Conservation (phyloP, 2,888 invertebrate genomes). For the Lasioglossum lativentre region DNA sequence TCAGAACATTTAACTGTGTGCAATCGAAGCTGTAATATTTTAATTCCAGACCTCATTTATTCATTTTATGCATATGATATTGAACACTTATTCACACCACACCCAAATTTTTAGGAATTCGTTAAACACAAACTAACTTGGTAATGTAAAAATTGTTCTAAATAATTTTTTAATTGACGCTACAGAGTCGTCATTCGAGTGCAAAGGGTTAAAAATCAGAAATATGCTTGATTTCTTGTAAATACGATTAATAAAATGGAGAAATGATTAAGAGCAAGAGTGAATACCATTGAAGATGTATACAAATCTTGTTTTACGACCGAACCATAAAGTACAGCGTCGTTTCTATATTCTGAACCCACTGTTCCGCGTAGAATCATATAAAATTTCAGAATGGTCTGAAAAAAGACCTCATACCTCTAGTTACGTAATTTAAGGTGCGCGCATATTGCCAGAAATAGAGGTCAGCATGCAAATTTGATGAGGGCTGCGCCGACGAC, state of each 20-base stretch:
- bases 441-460: constrained; percentile 3
- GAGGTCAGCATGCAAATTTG: constrained; percentile 13
- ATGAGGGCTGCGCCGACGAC: constrained; percentile 8
- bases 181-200: background rate
- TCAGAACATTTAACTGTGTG: background rate
- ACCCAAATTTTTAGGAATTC: background rate
- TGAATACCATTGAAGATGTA: background rate
- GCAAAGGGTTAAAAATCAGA: background rate
- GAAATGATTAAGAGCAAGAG: background rate
- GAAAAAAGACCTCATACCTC: background rate
- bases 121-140: background rate
- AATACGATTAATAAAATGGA: background rate
- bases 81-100: too few relatives aligned
- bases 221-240: background rate
- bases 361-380: background rate
- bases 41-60: background rate
- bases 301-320: background rate
- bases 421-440: constrained; percentile 15
- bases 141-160: background rate
- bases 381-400: background rate
- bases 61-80: background rate
- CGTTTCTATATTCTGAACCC: background rate
- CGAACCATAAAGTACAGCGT: background rate
- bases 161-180: background rate
- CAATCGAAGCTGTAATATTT: background rate